These are phyloP conservation scores for Cydia amplana DNA, from an alignment of 1,140 invertebrate species.

Conservation along the genomic window DNA sequence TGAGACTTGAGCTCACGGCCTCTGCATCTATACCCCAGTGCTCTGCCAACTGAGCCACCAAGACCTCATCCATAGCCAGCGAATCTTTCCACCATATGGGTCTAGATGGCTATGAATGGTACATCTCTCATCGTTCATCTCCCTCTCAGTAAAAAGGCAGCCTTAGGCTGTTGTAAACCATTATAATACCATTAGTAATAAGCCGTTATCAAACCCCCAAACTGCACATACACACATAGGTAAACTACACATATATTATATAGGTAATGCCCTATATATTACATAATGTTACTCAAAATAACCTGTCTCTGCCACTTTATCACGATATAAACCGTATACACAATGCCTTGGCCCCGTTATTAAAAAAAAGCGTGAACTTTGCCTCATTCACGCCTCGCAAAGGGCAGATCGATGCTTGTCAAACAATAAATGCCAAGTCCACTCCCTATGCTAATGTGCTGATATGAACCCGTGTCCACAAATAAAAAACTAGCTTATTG, in stretches of 20 bases:
- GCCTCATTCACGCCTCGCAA: conserved; percentile 66
- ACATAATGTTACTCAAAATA: background rate
- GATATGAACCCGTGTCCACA: background rate
- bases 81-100: too few relatives aligned
- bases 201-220: background rate
- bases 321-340: conserved; percentile 5
- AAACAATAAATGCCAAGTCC: conserved; percentile 77
- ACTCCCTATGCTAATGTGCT: conserved; percentile 42
- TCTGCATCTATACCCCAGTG: too few relatives aligned
- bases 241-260: too few relatives aligned
- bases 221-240: background rate
- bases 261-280: too few relatives aligned
- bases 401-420: conserved; percentile 77
- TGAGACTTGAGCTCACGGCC: too few relatives aligned
- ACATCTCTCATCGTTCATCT: too few relatives aligned
- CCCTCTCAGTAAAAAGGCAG: too few relatives aligned
- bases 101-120: too few relatives aligned
- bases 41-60: too few relatives aligned
- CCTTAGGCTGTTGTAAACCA: too few relatives aligned
- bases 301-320: background rate
- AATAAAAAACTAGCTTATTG: conserved; percentile 22
- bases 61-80: too few relatives aligned
- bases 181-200: too few relatives aligned
- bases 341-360: conserved; percentile 27
- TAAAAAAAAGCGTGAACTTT: conserved; percentile 60